Conservation (phyloP, 1,140 invertebrate genomes). For the Atta texana region DNA sequence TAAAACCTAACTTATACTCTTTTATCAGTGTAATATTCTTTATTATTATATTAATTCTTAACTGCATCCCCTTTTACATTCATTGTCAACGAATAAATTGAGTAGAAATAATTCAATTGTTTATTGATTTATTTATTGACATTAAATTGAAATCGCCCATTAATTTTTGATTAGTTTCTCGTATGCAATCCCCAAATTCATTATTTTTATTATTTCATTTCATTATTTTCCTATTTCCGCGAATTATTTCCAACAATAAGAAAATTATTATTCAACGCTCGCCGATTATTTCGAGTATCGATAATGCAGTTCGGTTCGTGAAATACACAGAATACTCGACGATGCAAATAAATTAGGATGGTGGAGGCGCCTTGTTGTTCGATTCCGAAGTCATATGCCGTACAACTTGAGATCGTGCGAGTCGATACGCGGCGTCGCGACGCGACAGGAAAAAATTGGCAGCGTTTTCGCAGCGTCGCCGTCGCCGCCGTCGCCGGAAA, state of each 20-base stretch:
- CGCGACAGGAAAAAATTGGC: conserved; percentile 24
- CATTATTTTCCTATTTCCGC: background rate
- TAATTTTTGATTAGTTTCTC: background rate
- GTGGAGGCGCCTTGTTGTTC: background rate
- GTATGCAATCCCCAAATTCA: background rate
- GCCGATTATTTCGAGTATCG: background rate
- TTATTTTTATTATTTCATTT: background rate
- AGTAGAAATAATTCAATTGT: background rate
- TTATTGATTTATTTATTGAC: background rate
- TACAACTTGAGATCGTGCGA: background rate
- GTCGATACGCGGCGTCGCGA: background rate
- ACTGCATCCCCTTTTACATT: background rate
- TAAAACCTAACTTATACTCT: background rate
- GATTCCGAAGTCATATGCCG: background rate
- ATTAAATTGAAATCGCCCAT: background rate
- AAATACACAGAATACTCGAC: conserved; percentile 4
- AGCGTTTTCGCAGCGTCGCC: background rate
- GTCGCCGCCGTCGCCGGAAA: background rate
- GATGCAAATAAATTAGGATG: conserved; percentile 12
- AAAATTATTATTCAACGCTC: conserved; percentile 22
- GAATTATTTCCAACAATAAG: background rate
- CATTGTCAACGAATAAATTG: background rate
- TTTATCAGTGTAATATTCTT: conserved; percentile 24
- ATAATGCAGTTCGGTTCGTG: background rate
- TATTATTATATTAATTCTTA: background rate